A percentile compares a stretch with the other conserved stretches of the same genome.
These are phyloP conservation scores for Chrysochloris asiatica DNA, from an alignment of 2,113 vertebrate species.

Conservation along the genomic window DNA sequence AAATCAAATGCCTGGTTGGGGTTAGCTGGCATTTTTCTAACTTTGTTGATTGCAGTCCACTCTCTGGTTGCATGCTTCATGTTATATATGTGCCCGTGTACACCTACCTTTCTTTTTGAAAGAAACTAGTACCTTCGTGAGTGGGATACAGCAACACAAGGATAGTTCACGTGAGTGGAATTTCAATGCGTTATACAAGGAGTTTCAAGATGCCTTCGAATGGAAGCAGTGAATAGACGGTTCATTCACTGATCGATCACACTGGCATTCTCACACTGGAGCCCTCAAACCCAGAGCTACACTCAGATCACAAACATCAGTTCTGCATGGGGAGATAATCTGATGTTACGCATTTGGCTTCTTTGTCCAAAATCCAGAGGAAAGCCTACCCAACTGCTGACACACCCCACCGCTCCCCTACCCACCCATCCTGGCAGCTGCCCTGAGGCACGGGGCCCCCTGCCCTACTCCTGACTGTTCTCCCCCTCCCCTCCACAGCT, in stretches of 20 bases:
- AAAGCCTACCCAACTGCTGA: too few relatives aligned
- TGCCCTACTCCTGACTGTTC: neutral
- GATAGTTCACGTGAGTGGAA: too few relatives aligned
- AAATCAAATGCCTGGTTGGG: conserved; percentile 46
- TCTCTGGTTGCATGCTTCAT: neutral
- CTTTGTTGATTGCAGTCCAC: conserved; percentile 12
- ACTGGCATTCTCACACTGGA: conserved; percentile 30
- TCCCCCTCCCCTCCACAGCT: neutral
- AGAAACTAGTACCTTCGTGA: conserved; percentile 8
- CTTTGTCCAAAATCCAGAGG: too few relatives aligned
- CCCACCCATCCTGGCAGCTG: neutral
- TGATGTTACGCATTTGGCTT: neutral
- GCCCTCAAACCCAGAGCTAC: conserved; percentile 32
- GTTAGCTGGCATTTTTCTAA: conserved; percentile 43
- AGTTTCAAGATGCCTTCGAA: neutral
- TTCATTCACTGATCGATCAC: too few relatives aligned
- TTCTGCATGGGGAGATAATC: neutral
- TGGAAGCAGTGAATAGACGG: too few relatives aligned
- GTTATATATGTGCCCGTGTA: neutral
- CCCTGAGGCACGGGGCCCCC: neutral
- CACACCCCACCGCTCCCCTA: too few relatives aligned
- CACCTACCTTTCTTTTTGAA: conserved; percentile 21
- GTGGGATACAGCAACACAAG: neutral
- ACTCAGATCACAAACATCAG: neutral
- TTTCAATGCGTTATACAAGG: neutral